A percentile compares a stretch with the other conserved stretches of the same genome.
Evolutionary conservation across 2,888 invertebrate genomes (phyloP).

Genomic region (Polydesmus complanatus): DNA sequence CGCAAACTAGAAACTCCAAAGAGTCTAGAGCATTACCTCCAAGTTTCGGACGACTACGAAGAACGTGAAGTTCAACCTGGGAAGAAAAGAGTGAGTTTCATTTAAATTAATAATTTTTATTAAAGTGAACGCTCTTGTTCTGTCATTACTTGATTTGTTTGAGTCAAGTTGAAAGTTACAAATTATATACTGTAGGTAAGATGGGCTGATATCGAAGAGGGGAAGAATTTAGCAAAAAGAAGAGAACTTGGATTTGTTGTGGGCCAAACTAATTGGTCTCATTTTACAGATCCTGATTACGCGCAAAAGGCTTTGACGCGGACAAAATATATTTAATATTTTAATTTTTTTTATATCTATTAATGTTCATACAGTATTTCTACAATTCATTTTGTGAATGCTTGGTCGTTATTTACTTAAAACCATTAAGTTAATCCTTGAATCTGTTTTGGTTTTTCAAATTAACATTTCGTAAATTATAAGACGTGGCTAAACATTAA

Average conservation of each 20-base stretch:
- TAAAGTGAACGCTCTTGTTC: neutral
- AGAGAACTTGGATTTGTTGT: slow-evolving; percentile 92
- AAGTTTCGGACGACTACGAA: slow-evolving; percentile 56
- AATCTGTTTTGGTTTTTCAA: too few species aligned
- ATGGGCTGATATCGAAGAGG: slow-evolving; percentile 95
- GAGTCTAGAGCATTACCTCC: slow-evolving; percentile 86
- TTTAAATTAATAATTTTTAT: too few species aligned
- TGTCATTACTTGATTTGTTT: too few species aligned
- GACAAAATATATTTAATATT: slow-evolving; percentile 71
- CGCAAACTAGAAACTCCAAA: slow-evolving; percentile 47
- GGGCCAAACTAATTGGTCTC: slow-evolving; percentile 89
- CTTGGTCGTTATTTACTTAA: too few species aligned
- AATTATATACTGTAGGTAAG: slow-evolving; percentile 53
- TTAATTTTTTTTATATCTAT: neutral
- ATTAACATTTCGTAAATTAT: too few species aligned
- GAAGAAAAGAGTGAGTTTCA: slow-evolving; percentile 62
- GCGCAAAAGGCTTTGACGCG: slow-evolving; percentile 80
- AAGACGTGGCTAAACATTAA: too few species aligned
- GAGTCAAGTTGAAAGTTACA: neutral
- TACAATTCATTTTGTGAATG: too few species aligned
- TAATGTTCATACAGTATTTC: too few species aligned
- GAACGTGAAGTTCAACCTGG: slow-evolving; percentile 47
- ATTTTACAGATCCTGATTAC: slow-evolving; percentile 83
- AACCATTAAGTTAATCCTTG: too few species aligned
- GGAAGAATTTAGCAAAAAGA: slow-evolving; percentile 78